Evolutionary conservation across 2,888 invertebrate genomes (phyloP), one percentile per base, ranked within the genome.

Genomic region (Leptinotarsa rubiginosa): DNA sequence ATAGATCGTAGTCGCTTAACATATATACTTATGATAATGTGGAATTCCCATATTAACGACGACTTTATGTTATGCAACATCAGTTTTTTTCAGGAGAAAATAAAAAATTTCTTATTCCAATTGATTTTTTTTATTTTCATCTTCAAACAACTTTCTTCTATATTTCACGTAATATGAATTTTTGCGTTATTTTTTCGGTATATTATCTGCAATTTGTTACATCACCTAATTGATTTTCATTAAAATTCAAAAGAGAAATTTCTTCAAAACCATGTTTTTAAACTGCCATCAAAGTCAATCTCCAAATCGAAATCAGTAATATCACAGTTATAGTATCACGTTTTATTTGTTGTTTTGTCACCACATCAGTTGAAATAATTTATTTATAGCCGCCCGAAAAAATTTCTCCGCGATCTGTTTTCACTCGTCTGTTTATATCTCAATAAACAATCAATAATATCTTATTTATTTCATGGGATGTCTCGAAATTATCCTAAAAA

Each of bases 161-260:
- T 10, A 41, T 41, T 41, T 10, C 41, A 41, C 2, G 7, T 10
- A 41, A 41, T 41, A 12, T 2, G 10, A 41, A 10, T 41, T 31
- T 41, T 41, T 41, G 10, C 41, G 41, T 10, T 10, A 41, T 41
- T 56, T 47, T 15, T 59, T 59, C 5, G 18, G 52, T 18, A 52
- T 18, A 52, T 12, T 18, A 52, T 52, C 3, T 12, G 52, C 2
- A n/a, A 52, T 18, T 18, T 1, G 52, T 52, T 52, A 52, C 52
- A 18, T 52, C 18, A 52, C 49, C 41, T 49, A 25, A 66, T 49
- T 66, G 22, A 66, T 66, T 66, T 47, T 49, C 49, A 66, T 66
- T 47, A 52, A 10, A 18, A 18, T 18, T 52, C 2, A 18, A 18
- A 52, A 52, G n/a, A 52, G 52, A 52, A 12, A 52, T 52, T 52